Evolutionary conservation across 2,888 invertebrate genomes (phyloP), one percentile per base, ranked within the genome.

Genomic region (Andricus curvator): DNA sequence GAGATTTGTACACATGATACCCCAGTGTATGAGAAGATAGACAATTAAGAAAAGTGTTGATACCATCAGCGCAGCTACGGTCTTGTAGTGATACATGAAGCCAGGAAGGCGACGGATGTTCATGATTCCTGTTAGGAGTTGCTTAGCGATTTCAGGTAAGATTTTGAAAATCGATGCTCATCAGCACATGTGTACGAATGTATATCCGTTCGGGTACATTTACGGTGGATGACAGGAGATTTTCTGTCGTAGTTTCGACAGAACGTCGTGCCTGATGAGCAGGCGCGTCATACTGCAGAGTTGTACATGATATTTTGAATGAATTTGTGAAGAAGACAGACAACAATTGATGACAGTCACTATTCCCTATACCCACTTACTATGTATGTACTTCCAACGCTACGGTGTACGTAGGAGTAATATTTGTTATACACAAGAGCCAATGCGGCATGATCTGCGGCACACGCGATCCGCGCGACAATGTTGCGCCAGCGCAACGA

Each of bases 1-100:
- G 76, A 94, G 91, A 89, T 94, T 94, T 44, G 94, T 93, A 89
- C 95, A 95, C 87, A 95, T 91, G 74, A 95, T 90, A 81, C 94
- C 94, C 94, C 94, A 95, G 89, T 94, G 94, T 82, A 94, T 92
- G 56, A 94, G 91, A 78, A 94, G 91, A 88, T 93, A 94, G 80
- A 94, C 86, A 81, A 93, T 87, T n/a, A 93, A 90, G 62, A 92
- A 86, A 62, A 93, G 83, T 20, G 92, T 82, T 60, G 92, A 87
- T 37, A 93, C 74, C 41, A 89, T 83, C 33, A 89, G 86, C 51
- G 87, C 80, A 22, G 90, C 87, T 51, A 89, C 82, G 80, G 87
- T 80, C 67, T 89, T 91, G 86, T 91, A 89, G 82, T 91, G 89
- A 84, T 91, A 91, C 70, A 91, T 84, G 84, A 91, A 90, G 80